Base-by-base conservation (phyloP, 1,140 invertebrate genomes). In the Drosophila sturtevanti region DNA sequence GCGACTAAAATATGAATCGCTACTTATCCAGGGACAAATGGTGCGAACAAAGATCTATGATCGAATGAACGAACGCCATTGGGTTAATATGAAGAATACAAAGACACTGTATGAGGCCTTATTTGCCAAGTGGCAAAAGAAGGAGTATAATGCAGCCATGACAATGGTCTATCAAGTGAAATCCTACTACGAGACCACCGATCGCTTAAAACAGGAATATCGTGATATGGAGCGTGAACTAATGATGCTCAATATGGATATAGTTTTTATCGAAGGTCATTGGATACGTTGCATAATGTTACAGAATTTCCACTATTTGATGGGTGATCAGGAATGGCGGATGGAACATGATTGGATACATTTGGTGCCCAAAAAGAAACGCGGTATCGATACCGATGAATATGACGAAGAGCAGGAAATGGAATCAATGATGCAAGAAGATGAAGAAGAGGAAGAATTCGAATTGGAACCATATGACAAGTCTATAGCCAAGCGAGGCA, bases 271-370 rank as follows among this genome's bases (percentile, higher is more conserved):
- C 14, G 91, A 92, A 22, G 80, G 86, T 2, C 81, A 91, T 37
- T 91, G 87, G 90, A 87, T 90, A 35, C 81, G 87, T 1, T 82
- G 87, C 34, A 86, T 89, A 0, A 92, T 92, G 86, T 27, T 92
- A 38, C 91, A 92, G 66, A 92, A 92, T 51, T 92, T 92, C 24
- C 90, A 91, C 2, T 92, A 92, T 52, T 51, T 92, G 1, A 64
- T 92, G 21, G 91, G 76, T 0, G 91, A 92, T 21, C 70, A 84
- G 55, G 91, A 91, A 6, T 92, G 91, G 91, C 84, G 91, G 0
- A 24, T 72, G 0, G 77, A 90, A 61, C 12, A 91, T 55, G 91
- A 92, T 55, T 92, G 91, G 91, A 92, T 92, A 12, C 91, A 92
- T 51, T 56, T 73, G 41, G 61, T 91, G 4, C 54, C 68, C 0